phyloP scores from a whole-genome alignment of 2,113 vertebrate species.

The Zosterops japonicus region DNA sequence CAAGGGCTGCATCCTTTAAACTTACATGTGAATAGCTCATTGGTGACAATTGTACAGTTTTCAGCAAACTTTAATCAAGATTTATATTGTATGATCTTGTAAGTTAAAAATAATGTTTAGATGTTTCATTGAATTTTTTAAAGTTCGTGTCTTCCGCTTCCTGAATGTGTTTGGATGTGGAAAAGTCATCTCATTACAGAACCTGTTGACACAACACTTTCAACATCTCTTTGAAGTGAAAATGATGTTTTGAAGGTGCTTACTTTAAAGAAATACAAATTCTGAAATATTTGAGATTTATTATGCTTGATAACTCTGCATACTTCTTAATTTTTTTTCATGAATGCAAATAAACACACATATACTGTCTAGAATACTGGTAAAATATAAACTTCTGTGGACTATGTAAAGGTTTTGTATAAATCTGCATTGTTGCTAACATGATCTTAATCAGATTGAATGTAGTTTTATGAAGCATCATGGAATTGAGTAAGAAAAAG shows the following conservation, averaged over 20 bases:
- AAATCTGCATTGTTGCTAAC: background rate
- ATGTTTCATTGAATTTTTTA: background rate
- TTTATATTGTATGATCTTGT: background rate
- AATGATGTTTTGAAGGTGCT: background rate
- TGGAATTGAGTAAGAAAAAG: background rate
- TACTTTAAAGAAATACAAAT: background rate
- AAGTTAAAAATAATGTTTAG: background rate
- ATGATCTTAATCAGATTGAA: background rate
- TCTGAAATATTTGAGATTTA: background rate
- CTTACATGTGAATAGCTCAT: background rate
- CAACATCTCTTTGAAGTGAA: background rate
- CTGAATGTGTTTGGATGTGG: background rate
- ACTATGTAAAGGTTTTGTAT: background rate
- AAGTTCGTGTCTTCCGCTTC: background rate
- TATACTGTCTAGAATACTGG: background rate
- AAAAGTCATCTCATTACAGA: background rate
- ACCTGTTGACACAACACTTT: conserved; percentile 1
- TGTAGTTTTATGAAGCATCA: background rate
- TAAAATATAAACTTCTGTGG: background rate
- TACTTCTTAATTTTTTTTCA: background rate
- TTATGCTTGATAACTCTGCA: background rate
- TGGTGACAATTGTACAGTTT: background rate
- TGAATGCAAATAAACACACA: background rate
- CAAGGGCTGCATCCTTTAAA: background rate
- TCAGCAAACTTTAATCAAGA: background rate